A percentile compares a stretch with the other conserved stretches of the same genome.
These are phyloP conservation scores for Matsumyia berberina DNA, from an alignment of 2,888 invertebrate species.

Conservation along the genomic window DNA sequence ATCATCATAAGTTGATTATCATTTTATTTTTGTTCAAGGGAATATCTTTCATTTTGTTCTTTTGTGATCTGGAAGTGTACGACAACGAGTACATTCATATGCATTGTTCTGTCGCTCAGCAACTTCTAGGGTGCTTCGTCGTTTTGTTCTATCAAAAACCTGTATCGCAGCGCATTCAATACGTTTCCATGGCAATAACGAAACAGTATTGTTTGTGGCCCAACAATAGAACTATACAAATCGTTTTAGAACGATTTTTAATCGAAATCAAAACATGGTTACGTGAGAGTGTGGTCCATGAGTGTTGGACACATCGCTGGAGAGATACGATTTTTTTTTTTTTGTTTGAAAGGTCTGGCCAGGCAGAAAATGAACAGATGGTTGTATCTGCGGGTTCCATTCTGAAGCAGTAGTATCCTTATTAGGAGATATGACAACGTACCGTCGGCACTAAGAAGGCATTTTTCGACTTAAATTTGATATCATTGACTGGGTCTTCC, in stretches of 20 bases:
- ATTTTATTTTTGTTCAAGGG: slow-evolving; percentile 72
- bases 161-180: slow-evolving; percentile 65
- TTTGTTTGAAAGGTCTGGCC: not conserved
- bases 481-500: too few relatives aligned
- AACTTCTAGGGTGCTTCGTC: slow-evolving; percentile 50
- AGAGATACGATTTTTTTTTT: slow-evolving; percentile 17
- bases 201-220: slow-evolving; percentile 67
- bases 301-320: slow-evolving; percentile 30
- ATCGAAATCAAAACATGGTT: slow-evolving; percentile 74
- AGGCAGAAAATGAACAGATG: too few relatives aligned
- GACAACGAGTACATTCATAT: slow-evolving; percentile 29
- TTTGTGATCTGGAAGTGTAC: slow-evolving; percentile 45
- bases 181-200: slow-evolving; percentile 68
- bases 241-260: slow-evolving; percentile 70
- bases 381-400: too few relatives aligned
- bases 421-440: too few relatives aligned
- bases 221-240: slow-evolving; percentile 72
- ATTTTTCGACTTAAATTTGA: too few relatives aligned
- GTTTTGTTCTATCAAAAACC: slow-evolving; percentile 62
- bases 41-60: slow-evolving; percentile 66
- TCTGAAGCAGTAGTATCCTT: too few relatives aligned
- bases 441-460: too few relatives aligned
- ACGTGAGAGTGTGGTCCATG: slow-evolving; percentile 63
- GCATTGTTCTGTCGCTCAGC: slow-evolving; percentile 53
- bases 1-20: slow-evolving; percentile 70